Base-by-base conservation (phyloP, 2,113 vertebrate species). In the Laticauda laticaudata region DNA sequence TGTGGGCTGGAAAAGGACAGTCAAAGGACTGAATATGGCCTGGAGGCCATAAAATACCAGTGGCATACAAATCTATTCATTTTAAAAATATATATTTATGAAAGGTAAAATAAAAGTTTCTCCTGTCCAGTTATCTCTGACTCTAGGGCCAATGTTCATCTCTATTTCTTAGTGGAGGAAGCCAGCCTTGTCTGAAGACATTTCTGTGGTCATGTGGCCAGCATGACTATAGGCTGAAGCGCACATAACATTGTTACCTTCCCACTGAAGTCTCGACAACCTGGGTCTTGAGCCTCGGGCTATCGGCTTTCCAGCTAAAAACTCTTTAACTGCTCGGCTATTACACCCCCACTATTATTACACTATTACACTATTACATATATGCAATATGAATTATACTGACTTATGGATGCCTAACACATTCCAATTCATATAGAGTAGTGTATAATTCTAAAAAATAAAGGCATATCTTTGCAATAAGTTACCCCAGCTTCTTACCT, bases 401-500 rank as follows among this genome's bases (percentile, higher is more conserved):
- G 69, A 29, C 29, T 90, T 53, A 90, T 75, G 45, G 12, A 85
- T 3, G 10, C 11, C 15, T 18, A 39, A 10, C 34, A 20, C 48
- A 5, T 45, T 20, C 14, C 39, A 91, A 29, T 86, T 43, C 45
- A 29, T 20, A 48, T 5, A 26, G 3, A 26, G 24, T 26, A 57
- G 29, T 29, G 29, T n/a, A n/a, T 59, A 51, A 2, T 20, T 64
- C 29, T 26, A 23, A 54, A 26, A 24, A n/a, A 43, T 29, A 88
- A 29, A 2, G 24, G 29, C 29, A 29, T 34, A 57, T 26, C 56
- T 6, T 2, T 86, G 45, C 2, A 53, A 43, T 51, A 57, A 57
- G 5, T 29, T 2, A 11, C 3, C 3, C 43, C 53, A 54, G 12
- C 23, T 92, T 51, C 61, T 87, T 96, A 99, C 99, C 98, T 99